Conservation (phyloP, 2,888 invertebrate species). For the Aphodius granarius region DNA sequence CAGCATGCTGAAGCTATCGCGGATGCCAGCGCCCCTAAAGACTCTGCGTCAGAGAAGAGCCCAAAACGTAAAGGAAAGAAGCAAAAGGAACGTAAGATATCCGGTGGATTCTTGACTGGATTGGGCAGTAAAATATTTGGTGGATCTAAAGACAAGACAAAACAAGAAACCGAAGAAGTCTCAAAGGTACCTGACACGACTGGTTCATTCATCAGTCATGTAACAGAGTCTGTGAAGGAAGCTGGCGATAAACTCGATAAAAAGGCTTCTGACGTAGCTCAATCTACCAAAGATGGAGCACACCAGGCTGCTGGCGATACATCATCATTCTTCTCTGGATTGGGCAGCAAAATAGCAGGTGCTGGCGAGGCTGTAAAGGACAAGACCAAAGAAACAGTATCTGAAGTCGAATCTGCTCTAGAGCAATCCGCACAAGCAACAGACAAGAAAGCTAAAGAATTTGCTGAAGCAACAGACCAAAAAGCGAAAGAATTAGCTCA, state of each 20-base stretch:
- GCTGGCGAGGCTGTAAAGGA: not conserved
- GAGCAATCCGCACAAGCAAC: conserved; percentile 4
- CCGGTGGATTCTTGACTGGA: conserved; percentile 29
- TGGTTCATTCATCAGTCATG: not conserved
- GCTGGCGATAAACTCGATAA: conserved; percentile 12
- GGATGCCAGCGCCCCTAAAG: not conserved
- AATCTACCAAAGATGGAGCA: not conserved
- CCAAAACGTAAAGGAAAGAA: conserved; percentile 7
- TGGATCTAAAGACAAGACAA: conserved; percentile 27
- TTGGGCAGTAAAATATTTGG: conserved; percentile 30
- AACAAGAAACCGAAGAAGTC: not conserved
- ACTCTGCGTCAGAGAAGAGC: not conserved
- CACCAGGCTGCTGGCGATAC: not conserved
- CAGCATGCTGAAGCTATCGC: not conserved
- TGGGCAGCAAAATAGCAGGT: not conserved
- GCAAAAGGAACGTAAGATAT: conserved; percentile 23
- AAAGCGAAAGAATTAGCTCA: conserved; percentile 3
- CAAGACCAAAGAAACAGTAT: not conserved
- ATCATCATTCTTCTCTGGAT: not conserved
- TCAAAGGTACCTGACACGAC: not conserved
- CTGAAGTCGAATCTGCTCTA: not conserved
- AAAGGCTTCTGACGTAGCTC: conserved; percentile 26
- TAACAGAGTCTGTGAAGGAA: not conserved
- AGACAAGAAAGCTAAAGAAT: conserved; percentile 1
- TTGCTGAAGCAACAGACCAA: not conserved